Conservation (phyloP, 2,888 invertebrate species). For the Agrypnus murinus region DNA sequence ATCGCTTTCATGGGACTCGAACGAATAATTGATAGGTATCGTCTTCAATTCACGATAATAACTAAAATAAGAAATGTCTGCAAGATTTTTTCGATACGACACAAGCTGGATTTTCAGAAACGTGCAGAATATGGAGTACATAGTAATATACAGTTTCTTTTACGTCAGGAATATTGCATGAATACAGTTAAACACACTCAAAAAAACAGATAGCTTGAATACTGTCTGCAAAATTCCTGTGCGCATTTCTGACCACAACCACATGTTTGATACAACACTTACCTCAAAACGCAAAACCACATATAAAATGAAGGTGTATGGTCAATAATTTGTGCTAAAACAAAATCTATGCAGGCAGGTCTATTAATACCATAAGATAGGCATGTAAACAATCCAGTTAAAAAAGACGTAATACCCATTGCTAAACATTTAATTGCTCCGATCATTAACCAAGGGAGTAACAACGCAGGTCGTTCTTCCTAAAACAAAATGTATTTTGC, state of each 20-base stretch:
- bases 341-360: conserved; percentile 72
- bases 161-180: too few relatives aligned
- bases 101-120: too few relatives aligned
- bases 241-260: too few relatives aligned
- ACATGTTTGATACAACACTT: too few relatives aligned
- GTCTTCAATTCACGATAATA: conserved; percentile 53
- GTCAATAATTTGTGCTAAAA: conserved; percentile 71
- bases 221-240: too few relatives aligned
- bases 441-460: conserved; percentile 74
- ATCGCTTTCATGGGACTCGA: conserved; percentile 45
- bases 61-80: conserved; percentile 42
- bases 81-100: too few relatives aligned
- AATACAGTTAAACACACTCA: too few relatives aligned
- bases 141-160: too few relatives aligned
- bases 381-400: conserved; percentile 72
- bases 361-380: conserved; percentile 71
- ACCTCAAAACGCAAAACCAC: conserved; percentile 74
- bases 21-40: too few relatives aligned
- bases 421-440: conserved; percentile 72
- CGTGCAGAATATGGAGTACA: too few relatives aligned
- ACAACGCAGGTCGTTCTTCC: conserved; percentile 73
- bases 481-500: conserved; percentile 57
- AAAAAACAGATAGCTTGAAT: too few relatives aligned
- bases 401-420: conserved; percentile 71
- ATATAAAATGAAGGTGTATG: conserved; percentile 73